A percentile compares a stretch with the other conserved stretches of the same genome.
phyloP scores from a whole-genome alignment of 2,888 invertebrate species.

The Oligia strigilis region DNA sequence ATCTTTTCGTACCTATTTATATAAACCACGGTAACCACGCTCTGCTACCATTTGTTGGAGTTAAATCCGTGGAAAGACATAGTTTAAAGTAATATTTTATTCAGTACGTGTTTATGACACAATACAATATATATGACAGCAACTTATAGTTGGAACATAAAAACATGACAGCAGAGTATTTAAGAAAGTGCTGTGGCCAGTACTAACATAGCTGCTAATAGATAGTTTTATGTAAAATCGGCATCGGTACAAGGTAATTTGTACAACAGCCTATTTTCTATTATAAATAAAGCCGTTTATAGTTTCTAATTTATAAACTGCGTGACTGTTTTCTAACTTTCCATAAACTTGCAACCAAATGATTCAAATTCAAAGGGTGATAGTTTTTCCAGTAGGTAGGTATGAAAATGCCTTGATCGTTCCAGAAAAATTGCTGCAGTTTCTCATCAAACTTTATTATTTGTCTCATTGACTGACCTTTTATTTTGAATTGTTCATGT shows the following conservation, averaged over 20 bases:
- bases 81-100: too few species aligned
- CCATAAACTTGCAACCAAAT: background rate
- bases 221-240: slow-evolving; percentile 69
- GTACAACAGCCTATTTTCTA: background rate
- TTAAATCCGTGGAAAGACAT: too few species aligned
- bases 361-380: background rate
- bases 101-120: too few species aligned
- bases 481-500: background rate
- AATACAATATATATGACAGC: too few species aligned
- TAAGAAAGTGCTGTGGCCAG: too few species aligned
- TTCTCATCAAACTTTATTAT: background rate
- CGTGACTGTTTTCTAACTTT: background rate
- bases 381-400: too few species aligned
- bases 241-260: slow-evolving; percentile 44
- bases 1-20: too few species aligned
- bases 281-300: background rate
- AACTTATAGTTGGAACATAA: too few species aligned
- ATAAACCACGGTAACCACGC: too few species aligned
- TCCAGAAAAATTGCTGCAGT: background rate
- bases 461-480: background rate
- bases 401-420: background rate
- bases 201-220: slow-evolving; percentile 87
- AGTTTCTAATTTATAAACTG: background rate
- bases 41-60: too few species aligned
- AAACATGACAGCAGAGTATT: too few species aligned